A percentile compares a stretch with the other conserved stretches of the same genome.
Evolutionary conservation across 2,888 invertebrate genomes (phyloP).

Genomic region (Sipha maydis): DNA sequence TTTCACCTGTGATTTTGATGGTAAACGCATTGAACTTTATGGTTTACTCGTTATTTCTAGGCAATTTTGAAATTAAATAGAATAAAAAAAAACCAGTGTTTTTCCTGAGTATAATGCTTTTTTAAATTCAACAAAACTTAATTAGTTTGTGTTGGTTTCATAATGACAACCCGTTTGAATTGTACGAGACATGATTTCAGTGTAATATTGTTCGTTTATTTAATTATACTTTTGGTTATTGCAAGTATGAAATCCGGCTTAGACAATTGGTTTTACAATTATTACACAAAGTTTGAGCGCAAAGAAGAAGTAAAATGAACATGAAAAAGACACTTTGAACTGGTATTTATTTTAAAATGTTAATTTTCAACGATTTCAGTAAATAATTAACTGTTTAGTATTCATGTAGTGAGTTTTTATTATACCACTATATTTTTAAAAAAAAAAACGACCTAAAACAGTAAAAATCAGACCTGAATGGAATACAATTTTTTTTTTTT

Average conservation of each 20-base stretch:
- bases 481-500: too few relatives aligned
- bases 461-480: too few relatives aligned
- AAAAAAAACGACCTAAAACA: too few relatives aligned
- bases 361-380: not conserved
- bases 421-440: too few relatives aligned
- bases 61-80: too few relatives aligned
- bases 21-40: too few relatives aligned
- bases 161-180: not conserved
- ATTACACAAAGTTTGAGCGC: not conserved
- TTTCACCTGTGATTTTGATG: too few relatives aligned
- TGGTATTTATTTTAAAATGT: not conserved
- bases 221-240: not conserved
- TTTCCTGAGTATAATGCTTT: not conserved
- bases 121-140: not conserved
- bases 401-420: too few relatives aligned
- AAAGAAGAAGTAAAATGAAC: not conserved
- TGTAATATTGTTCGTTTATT: not conserved
- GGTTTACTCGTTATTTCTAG: too few relatives aligned
- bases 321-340: not conserved
- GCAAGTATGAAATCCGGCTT: not conserved
- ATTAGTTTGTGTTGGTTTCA: not conserved
- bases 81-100: not conserved
- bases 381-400: not conserved
- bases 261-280: not conserved
- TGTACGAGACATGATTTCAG: not conserved